A percentile compares a stretch with the other conserved stretches of the same genome.
phyloP scores from a whole-genome alignment of 2,113 vertebrate genomes.

The Apus apus region DNA sequence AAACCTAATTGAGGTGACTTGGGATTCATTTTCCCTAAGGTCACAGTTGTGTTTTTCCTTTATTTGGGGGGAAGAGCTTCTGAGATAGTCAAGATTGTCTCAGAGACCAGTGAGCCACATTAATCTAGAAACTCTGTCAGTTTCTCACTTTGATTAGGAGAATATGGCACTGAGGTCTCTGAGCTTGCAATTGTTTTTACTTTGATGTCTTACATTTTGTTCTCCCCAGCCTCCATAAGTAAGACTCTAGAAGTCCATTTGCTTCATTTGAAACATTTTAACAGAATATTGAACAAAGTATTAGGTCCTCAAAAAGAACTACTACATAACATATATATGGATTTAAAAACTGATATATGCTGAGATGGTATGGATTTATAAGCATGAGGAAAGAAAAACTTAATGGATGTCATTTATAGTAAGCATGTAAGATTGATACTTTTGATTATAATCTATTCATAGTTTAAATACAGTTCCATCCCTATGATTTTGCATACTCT shows the following conservation, averaged over 20 bases:
- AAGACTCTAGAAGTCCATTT: not conserved
- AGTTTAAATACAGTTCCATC: too few species aligned
- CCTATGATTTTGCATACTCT: too few species aligned
- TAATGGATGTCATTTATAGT: constrained; percentile 53
- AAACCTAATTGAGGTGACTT: not conserved
- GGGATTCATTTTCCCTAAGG: not conserved
- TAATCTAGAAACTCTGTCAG: not conserved
- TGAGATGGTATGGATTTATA: constrained; percentile 28
- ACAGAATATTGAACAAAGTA: constrained; percentile 35
- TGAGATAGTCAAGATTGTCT: not conserved
- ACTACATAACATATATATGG: constrained; percentile 28
- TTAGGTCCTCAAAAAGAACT: constrained; percentile 45
- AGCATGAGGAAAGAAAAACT: constrained; percentile 1
- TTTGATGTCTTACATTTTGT: not conserved
- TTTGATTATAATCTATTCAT: constrained; percentile 35
- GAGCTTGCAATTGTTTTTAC: not conserved
- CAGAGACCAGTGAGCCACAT: not conserved
- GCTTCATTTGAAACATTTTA: constrained; percentile 36
- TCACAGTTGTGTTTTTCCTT: not conserved
- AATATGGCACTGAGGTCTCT: not conserved
- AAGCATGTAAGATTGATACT: constrained; percentile 52
- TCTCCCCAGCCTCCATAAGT: not conserved
- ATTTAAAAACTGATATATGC: not conserved
- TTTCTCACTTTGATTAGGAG: not conserved
- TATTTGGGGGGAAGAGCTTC: not conserved